Conservation (phyloP, 2,113 vertebrate species). For the Emydocephalus ijimae region DNA sequence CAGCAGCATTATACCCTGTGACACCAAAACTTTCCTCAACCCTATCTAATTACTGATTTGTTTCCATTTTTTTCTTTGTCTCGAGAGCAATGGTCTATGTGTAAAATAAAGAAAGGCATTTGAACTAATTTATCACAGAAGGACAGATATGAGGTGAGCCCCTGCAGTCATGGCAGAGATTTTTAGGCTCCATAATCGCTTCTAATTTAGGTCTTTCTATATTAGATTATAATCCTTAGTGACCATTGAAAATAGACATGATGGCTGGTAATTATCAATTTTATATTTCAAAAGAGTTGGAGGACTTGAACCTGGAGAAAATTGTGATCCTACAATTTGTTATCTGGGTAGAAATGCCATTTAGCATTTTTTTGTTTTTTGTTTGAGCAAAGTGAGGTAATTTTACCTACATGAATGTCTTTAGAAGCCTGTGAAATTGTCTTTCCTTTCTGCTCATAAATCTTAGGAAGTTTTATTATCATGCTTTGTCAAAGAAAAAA, state of each 20-base stretch:
- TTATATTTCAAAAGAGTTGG: neutral
- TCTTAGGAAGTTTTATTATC: conserved; percentile 25
- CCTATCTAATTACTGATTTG: neutral
- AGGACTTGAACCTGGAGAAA: neutral
- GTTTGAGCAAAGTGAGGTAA: neutral
- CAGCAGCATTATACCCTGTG: neutral
- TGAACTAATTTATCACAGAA: neutral
- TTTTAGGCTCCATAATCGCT: neutral
- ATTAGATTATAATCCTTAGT: neutral
- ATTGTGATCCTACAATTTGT: neutral
- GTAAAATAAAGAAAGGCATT: neutral
- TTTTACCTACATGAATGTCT: conserved; percentile 41
- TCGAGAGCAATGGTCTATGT: neutral
- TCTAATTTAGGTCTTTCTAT: neutral
- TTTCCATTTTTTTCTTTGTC: neutral
- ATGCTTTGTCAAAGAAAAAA: conserved; percentile 21
- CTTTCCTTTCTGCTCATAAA: neutral
- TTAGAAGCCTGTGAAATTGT: conserved; percentile 45
- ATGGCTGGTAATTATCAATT: neutral
- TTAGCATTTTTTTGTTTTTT: neutral
- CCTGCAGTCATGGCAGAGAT: neutral
- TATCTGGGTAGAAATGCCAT: neutral
- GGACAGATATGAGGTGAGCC: too few relatives aligned
- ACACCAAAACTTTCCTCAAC: neutral
- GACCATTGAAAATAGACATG: neutral